phyloP scores from a whole-genome alignment of 2,113 vertebrate species.

The Osmerus mordax region DNA sequence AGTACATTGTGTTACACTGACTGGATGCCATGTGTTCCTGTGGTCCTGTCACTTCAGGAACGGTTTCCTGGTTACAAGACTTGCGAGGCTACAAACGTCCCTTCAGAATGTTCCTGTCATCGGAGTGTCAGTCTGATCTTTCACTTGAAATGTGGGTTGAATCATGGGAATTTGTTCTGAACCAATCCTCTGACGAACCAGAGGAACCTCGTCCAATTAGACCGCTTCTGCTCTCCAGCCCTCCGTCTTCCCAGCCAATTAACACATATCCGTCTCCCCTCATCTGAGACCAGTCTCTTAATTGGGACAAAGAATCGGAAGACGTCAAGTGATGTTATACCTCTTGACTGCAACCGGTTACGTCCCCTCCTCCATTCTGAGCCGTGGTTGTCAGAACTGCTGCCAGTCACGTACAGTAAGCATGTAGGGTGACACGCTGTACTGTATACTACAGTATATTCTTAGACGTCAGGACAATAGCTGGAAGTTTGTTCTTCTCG shows the following conservation, averaged over 20 bases:
- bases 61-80: not conserved
- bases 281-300: slow-evolving; percentile 25
- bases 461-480: no score
- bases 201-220: slow-evolving; percentile 39
- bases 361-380: no score
- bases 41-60: not conserved
- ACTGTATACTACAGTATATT: no score
- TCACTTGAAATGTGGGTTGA: not conserved
- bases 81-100: not conserved
- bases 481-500: no score
- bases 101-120: not conserved
- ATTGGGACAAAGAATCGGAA: not conserved
- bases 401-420: no score
- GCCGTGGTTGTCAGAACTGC: no score
- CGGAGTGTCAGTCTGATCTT: not conserved
- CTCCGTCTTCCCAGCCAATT: slow-evolving; percentile 31
- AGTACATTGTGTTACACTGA: no score
- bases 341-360: no score
- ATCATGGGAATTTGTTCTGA: not conserved
- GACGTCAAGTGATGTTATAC: no score
- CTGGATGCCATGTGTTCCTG: no score
- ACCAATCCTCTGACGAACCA: slow-evolving; percentile 10
- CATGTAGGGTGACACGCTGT: no score
- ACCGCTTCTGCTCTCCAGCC: slow-evolving; percentile 24
- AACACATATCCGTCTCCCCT: slow-evolving; percentile 34